These are phyloP conservation scores for Nemoura dubitans DNA, from an alignment of 2,888 invertebrate species.

Conservation along the genomic window DNA sequence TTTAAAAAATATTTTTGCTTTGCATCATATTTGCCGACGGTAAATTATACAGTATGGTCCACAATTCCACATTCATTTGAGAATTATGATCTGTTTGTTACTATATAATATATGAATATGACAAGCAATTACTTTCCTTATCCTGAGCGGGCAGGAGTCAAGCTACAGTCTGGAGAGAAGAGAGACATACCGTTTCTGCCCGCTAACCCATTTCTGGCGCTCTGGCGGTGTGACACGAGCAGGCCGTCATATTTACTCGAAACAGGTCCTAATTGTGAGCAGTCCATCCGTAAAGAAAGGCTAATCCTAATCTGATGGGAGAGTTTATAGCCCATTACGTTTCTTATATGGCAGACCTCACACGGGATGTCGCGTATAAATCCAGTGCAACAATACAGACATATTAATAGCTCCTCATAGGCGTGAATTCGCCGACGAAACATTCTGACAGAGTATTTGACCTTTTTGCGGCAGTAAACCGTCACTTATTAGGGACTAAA, in stretches of 20 bases:
- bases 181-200: no score
- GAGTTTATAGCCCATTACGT: constrained; percentile 38
- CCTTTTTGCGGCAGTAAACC: neutral
- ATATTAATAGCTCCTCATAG: constrained; percentile 29
- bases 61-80: no score
- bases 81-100: no score
- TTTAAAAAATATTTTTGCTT: no score
- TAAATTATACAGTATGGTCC: no score
- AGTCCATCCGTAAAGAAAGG: constrained; percentile 15
- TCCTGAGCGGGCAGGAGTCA: no score
- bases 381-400: constrained; percentile 36
- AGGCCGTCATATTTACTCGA: neutral
- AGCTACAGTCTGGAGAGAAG: no score
- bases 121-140: no score
- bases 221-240: neutral
- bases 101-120: no score
- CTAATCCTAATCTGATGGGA: constrained; percentile 39
- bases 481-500: constrained; percentile 27
- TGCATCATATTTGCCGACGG: no score
- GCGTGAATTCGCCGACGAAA: constrained; percentile 19
- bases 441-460: neutral
- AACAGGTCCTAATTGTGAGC: constrained; percentile 41
- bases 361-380: constrained; percentile 37
- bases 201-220: no score
- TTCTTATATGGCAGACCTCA: constrained; percentile 36